These are phyloP conservation scores for Ariolimax columbianus DNA, from an alignment of 2,888 invertebrate genomes.

Conservation along the genomic window DNA sequence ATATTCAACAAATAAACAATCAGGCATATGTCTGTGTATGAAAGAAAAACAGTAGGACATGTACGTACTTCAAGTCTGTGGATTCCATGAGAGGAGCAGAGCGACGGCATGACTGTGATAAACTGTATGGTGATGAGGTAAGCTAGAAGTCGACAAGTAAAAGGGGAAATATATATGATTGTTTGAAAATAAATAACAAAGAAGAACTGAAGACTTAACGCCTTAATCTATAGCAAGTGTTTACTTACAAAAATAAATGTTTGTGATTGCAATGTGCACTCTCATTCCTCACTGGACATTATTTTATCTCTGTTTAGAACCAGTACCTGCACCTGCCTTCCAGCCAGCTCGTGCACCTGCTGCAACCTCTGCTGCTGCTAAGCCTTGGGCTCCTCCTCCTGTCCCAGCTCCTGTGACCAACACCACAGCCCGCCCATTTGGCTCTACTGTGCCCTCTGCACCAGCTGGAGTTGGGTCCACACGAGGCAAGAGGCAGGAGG, in stretches of 20 bases:
- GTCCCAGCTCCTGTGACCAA: constrained; percentile 59
- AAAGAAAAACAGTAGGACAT: too few species aligned
- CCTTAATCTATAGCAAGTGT: background rate
- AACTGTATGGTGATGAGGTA: too few species aligned
- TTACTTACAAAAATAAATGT: background rate
- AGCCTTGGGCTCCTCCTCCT: constrained; percentile 63
- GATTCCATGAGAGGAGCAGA: too few species aligned
- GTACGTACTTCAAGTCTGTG: too few species aligned
- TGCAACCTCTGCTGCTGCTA: constrained; percentile 62
- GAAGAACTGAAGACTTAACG: too few species aligned
- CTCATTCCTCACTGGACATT: background rate
- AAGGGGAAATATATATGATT: too few species aligned
- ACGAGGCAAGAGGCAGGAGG: constrained; percentile 71
- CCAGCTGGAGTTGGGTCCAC: constrained; percentile 71
- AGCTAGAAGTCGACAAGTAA: too few species aligned
- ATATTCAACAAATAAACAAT: too few species aligned
- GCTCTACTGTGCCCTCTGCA: constrained; percentile 59
- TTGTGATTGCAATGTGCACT: background rate
- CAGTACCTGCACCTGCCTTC: constrained; percentile 21
- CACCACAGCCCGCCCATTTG: constrained; percentile 57
- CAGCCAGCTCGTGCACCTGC: constrained; percentile 28
- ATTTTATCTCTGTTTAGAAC: constrained; percentile 17
- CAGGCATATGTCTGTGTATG: too few species aligned
- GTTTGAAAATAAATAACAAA: too few species aligned
- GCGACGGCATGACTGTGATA: too few species aligned